Conservation (phyloP, 2,113 vertebrate genomes). For the Myiozetetes cayanensis region DNA sequence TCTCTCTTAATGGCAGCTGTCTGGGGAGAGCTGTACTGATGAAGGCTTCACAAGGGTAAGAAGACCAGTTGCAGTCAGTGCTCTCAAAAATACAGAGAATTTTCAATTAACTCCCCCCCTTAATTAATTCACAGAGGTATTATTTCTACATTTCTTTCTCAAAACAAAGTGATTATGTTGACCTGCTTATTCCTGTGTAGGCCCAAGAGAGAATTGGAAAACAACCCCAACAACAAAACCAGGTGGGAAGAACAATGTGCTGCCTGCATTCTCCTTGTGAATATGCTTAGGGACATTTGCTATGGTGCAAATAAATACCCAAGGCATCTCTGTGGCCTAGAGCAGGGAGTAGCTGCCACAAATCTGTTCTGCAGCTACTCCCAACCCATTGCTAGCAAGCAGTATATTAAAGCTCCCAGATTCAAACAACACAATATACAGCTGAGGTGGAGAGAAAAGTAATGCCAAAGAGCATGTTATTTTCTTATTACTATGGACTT, state of each 20-base stretch:
- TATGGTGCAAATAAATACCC: background rate
- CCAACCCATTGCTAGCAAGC: background rate
- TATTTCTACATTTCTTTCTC: background rate
- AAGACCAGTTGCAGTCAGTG: background rate
- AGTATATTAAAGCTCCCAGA: background rate
- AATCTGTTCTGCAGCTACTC: background rate
- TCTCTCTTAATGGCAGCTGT: background rate
- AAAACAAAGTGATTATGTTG: background rate
- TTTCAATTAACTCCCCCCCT: background rate
- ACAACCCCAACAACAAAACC: background rate
- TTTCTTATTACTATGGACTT: background rate
- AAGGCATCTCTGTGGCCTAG: background rate
- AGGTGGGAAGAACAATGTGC: background rate
- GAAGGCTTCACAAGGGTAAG: background rate
- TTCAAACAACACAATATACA: background rate
- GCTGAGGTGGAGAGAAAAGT: background rate
- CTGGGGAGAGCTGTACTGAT: background rate
- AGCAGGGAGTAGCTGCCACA: background rate
- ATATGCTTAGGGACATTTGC: background rate
- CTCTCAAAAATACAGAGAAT: background rate
- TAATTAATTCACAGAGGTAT: background rate
- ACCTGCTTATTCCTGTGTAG: background rate
- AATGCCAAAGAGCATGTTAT: background rate
- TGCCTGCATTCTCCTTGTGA: background rate
- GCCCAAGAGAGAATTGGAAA: background rate